Conservation (phyloP, 2,797 vertebrate species). For the Pseudochaenichthys georgianus region DNA sequence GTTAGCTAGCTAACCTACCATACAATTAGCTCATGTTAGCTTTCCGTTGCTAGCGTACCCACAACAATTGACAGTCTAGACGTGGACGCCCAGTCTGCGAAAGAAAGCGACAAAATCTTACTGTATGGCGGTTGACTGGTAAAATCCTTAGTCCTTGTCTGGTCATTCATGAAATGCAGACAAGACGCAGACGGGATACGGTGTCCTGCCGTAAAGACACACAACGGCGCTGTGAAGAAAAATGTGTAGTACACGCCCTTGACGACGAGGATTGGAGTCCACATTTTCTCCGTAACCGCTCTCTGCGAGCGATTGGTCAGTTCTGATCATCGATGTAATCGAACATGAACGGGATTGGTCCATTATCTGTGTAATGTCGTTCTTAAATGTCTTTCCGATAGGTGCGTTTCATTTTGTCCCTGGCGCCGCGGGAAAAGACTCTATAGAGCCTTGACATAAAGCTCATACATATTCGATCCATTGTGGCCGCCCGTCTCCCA, state of each 20-base stretch:
- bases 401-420: slow-evolving; percentile 59
- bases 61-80: slow-evolving; percentile 27
- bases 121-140: slow-evolving; percentile 41
- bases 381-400: slow-evolving; percentile 20
- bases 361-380: background rate
- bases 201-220: slow-evolving; percentile 54
- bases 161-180: slow-evolving; percentile 62
- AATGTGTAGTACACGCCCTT: slow-evolving; percentile 80
- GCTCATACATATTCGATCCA: slow-evolving; percentile 24
- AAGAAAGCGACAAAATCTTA: slow-evolving; percentile 61
- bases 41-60: slow-evolving; percentile 21
- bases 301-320: slow-evolving; percentile 60
- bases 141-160: slow-evolving; percentile 60
- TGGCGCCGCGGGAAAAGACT: slow-evolving; percentile 59
- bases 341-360: slow-evolving; percentile 61
- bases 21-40: slow-evolving; percentile 57
- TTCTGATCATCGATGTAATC: slow-evolving; percentile 42
- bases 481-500: slow-evolving; percentile 11
- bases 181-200: slow-evolving; percentile 44
- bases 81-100: background rate
- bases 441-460: slow-evolving; percentile 33
- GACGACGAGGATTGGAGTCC: slow-evolving; percentile 76
- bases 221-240: slow-evolving; percentile 78
- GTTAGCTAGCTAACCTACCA: slow-evolving; percentile 69
- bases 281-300: slow-evolving; percentile 44